These are phyloP conservation scores for Plectus sambesii DNA, from an alignment of 1,140 invertebrate species.

Conservation along the genomic window DNA sequence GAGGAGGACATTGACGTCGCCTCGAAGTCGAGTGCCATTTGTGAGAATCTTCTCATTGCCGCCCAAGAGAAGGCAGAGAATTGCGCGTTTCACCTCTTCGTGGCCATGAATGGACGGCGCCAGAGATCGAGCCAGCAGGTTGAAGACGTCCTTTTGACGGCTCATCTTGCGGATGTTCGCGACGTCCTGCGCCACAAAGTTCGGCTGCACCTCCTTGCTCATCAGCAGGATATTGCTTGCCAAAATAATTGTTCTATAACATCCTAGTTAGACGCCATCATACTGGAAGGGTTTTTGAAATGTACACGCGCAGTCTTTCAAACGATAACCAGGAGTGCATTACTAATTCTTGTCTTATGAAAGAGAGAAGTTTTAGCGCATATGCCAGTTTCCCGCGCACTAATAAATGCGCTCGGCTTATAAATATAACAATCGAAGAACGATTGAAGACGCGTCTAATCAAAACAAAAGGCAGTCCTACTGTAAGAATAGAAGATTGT, in stretches of 20 bases:
- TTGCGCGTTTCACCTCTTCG: constrained; percentile 88
- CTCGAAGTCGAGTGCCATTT: constrained; percentile 89
- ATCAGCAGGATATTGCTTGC: constrained; percentile 80
- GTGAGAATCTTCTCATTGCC: constrained; percentile 87
- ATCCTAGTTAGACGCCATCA: no score
- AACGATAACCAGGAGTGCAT: no score
- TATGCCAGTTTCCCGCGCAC: no score
- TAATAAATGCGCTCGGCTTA: no score
- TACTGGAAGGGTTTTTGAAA: no score
- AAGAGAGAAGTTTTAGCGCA: no score
- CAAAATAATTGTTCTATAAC: constrained; percentile 79
- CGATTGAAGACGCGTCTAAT: no score
- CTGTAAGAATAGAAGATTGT: constrained; percentile 13
- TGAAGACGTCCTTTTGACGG: constrained; percentile 60
- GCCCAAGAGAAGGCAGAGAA: constrained; percentile 83
- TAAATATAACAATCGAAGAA: no score
- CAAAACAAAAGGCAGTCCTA: no score
- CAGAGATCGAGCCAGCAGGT: constrained; percentile 74
- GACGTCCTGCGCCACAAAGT: constrained; percentile 73
- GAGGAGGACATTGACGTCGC: constrained; percentile 90
- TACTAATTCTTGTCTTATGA: no score
- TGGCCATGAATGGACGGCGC: constrained; percentile 97
- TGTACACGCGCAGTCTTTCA: no score
- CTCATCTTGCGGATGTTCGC: constrained; percentile 76
- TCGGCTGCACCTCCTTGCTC: constrained; percentile 70